Evolutionary conservation across 1,140 invertebrate genomes (phyloP).

Genomic region (Littorina saxatilis): DNA sequence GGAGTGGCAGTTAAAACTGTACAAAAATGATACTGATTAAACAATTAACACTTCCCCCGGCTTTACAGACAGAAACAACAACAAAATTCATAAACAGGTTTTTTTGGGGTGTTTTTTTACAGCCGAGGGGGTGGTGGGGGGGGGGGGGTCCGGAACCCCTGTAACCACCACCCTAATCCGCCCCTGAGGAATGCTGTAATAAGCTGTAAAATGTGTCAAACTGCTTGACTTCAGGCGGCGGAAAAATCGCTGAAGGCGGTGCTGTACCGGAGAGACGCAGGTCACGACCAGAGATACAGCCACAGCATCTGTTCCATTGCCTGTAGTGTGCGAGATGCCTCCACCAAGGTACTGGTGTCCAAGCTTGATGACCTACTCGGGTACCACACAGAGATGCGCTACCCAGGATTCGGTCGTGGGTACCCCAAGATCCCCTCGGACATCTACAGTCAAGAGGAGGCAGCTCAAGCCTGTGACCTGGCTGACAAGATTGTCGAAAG

Average conservation of each 20-base stretch:
- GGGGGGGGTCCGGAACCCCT: too few relatives aligned
- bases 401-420: conserved; percentile 35
- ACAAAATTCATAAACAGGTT: too few relatives aligned
- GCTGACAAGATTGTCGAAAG: conserved; percentile 26
- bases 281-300: background rate
- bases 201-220: too few relatives aligned
- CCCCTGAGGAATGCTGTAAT: too few relatives aligned
- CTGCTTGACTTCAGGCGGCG: too few relatives aligned
- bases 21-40: too few relatives aligned
- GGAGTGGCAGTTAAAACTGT: too few relatives aligned
- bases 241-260: conserved; percentile 47
- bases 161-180: too few relatives aligned
- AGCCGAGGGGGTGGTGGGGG: too few relatives aligned
- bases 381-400: conserved; percentile 40
- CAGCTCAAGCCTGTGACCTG: conserved; percentile 19
- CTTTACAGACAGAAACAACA: too few relatives aligned
- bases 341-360: background rate
- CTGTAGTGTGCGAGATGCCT: background rate
- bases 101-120: too few relatives aligned
- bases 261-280: conserved; percentile 32
- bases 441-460: conserved; percentile 29
- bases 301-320: conserved; percentile 24
- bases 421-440: conserved; percentile 37
- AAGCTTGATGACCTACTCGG: conserved; percentile 16
- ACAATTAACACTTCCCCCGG: too few relatives aligned